These are phyloP conservation scores for Norana najaformis DNA, from an alignment of 2,888 invertebrate species.

Conservation along the genomic window DNA sequence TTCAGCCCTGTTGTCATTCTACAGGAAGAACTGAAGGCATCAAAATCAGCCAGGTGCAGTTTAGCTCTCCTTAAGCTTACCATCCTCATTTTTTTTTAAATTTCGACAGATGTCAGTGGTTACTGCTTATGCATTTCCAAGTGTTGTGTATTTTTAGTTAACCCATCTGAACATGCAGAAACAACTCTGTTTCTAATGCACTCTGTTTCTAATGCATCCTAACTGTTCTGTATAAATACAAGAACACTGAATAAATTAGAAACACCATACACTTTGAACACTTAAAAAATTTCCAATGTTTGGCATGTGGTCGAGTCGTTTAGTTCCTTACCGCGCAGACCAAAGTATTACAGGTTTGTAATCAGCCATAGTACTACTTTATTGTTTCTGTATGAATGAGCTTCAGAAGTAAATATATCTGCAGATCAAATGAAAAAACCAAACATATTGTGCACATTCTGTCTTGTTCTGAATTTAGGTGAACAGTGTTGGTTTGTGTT, in stretches of 20 bases:
- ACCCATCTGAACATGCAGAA: background rate
- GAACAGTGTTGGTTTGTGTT: background rate
- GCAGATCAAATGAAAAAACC: background rate
- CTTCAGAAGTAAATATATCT: background rate
- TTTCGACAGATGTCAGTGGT: too few species aligned
- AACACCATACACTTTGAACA: background rate
- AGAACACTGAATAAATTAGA: background rate
- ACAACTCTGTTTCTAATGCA: background rate
- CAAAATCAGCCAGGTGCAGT: background rate
- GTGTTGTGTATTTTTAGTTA: background rate
- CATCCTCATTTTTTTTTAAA: too few species aligned
- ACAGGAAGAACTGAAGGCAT: slow-evolving; percentile 21
- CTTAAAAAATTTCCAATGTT: background rate
- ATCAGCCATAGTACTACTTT: background rate
- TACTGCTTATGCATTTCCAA: background rate
- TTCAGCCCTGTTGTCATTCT: background rate
- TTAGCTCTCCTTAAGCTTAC: background rate
- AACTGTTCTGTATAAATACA: background rate
- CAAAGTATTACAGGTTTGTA: background rate
- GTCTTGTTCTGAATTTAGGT: background rate
- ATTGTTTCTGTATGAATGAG: background rate
- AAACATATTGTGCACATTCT: background rate
- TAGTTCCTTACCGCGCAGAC: background rate
- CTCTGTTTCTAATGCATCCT: background rate
- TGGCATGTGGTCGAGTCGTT: background rate